Base-by-base conservation (phyloP, 2,888 invertebrate genomes). In the Xylocampa areola region DNA sequence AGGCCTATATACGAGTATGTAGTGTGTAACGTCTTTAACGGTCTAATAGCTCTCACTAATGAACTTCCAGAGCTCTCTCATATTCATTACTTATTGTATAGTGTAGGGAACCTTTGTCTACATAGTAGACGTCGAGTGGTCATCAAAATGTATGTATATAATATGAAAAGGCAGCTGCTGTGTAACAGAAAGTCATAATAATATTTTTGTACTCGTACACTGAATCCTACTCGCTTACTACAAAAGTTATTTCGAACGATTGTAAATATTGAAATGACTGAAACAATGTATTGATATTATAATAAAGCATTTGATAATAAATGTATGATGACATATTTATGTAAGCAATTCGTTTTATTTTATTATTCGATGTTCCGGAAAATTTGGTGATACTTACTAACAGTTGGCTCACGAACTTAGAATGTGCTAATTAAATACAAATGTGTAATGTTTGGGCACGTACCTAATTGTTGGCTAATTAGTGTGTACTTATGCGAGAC, bases 181-280 rank as follows among this genome's bases (percentile, higher is more conserved):
- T 64, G 47, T 62, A 62, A 71, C 70, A 62, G 58, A 63, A 61
- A 59, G 69, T 76, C 73, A 76, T 70, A 70, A 74, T 73, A 76
- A 67, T 69, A 71, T 59, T 45, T 59, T 53, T 61, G 55, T 68
- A 48, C 49, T 54, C 37, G 52, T 64, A 62, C 41, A 59, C 55
- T 48, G 57, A 60, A 47, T 52, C 59, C 52, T 58, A 63, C 33
- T 53, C 61, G 68, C 66, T 76, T 73, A 47, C 35, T 59, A 55
- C 72, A 45, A 50, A 71, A 49, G 64, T 73, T 68, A 54, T 68
- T 67, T 54, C 58, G 52, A 62, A 63, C 41, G 55, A 67, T 68
- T 76, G 77, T 76, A 74, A 74, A 77, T 77, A 76, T 62, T 54
- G 44, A 69, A 66, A 59, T 77, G 75, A 76, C 73, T 77, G 77